A percentile compares a stretch with the other conserved stretches of the same genome.
These are phyloP conservation scores for Spilarctia lutea DNA, from an alignment of 2,888 invertebrate species.

Conservation along the genomic window DNA sequence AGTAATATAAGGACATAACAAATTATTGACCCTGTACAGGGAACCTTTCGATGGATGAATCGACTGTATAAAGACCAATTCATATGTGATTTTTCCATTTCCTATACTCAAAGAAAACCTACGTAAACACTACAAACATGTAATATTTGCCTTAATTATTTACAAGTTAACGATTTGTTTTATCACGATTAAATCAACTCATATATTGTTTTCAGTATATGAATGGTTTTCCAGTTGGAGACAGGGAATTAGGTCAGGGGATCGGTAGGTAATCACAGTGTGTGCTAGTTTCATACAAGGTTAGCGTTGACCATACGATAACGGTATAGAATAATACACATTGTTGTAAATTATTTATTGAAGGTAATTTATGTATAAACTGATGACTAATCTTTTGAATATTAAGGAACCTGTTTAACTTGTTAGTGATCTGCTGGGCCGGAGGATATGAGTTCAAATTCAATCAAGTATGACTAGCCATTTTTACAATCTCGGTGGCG, in stretches of 20 bases:
- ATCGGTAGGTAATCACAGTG: conserved; percentile 65
- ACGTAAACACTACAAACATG: neutral
- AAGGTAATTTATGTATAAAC: neutral
- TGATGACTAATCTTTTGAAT: conserved; percentile 1
- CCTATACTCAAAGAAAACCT: neutral
- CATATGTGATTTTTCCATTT: neutral
- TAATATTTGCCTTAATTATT: neutral
- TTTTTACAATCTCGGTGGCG: too few relatives aligned
- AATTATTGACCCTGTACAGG: too few relatives aligned
- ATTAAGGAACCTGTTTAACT: neutral
- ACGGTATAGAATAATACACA: conserved; percentile 52
- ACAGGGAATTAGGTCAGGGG: conserved; percentile 75
- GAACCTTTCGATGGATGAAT: too few relatives aligned
- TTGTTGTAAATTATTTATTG: conserved; percentile 49
- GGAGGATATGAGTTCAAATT: too few relatives aligned
- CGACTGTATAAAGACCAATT: too few relatives aligned
- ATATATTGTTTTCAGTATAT: conserved; percentile 17
- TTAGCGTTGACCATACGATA: conserved; percentile 56
- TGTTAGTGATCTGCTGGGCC: too few relatives aligned
- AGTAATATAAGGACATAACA: too few relatives aligned
- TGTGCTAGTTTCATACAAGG: conserved; percentile 66
- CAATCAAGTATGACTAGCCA: too few relatives aligned
- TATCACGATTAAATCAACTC: conserved; percentile 12
- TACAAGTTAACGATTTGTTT: conserved; percentile 17
- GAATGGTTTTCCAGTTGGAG: conserved; percentile 51